Conservation (phyloP, 2,113 vertebrate genomes). For the Danionella cerebrum region DNA sequence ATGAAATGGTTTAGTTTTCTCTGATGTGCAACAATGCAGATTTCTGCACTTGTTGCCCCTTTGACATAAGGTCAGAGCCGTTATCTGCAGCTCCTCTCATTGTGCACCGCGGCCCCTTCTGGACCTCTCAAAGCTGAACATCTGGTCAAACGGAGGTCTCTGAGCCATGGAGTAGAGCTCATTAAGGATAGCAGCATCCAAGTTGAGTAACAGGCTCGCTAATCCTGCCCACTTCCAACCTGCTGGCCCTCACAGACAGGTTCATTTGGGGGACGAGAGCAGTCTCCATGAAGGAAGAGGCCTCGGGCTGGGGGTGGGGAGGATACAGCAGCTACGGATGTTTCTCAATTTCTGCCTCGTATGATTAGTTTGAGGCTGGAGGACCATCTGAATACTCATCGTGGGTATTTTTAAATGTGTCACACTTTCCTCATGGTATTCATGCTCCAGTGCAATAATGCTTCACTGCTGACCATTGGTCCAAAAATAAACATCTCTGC, state of each 20-base stretch:
- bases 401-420: too few relatives aligned
- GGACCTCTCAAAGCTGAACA: conserved; percentile 19
- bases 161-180: conserved; percentile 45
- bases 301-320: background rate
- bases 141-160: conserved; percentile 35
- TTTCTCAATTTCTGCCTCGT: too few relatives aligned
- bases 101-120: background rate
- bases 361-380: too few relatives aligned
- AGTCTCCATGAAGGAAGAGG: conserved; percentile 54
- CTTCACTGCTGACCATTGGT: too few relatives aligned
- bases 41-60: background rate
- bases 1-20: too few relatives aligned
- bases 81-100: background rate
- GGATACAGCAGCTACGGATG: background rate
- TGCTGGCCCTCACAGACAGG: conserved; percentile 51
- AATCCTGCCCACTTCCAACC: conserved; percentile 59
- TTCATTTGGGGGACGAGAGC: conserved; percentile 67
- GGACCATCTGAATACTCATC: too few relatives aligned
- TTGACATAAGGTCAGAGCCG: background rate
- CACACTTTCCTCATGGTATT: too few relatives aligned
- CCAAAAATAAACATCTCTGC: too few relatives aligned
- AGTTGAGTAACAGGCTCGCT: conserved; percentile 36
- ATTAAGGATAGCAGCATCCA: conserved; percentile 35
- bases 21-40: too few relatives aligned
- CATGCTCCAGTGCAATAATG: too few relatives aligned